Conservation (phyloP, 1,140 invertebrate genomes). For the Calycopis cecrops region DNA sequence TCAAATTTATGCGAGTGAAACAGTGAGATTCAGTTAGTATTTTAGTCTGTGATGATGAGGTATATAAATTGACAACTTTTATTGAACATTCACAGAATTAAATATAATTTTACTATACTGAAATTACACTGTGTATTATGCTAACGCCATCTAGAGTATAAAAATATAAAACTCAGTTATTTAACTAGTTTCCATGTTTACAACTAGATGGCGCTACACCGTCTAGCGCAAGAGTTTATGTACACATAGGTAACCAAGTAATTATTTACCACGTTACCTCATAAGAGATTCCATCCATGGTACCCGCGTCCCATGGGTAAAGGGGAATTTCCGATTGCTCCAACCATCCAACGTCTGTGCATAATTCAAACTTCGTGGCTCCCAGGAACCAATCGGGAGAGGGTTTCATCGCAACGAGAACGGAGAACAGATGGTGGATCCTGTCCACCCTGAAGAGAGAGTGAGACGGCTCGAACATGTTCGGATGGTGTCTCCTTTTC, state of each 20-base stretch:
- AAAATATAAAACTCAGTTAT: not conserved
- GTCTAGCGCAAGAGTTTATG: not conserved
- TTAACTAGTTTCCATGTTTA: not conserved
- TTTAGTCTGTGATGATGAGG: no score
- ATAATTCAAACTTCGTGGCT: conserved; percentile 50
- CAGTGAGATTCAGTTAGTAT: no score
- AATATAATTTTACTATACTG: no score
- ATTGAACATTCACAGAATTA: no score
- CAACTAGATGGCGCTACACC: not conserved
- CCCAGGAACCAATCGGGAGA: conserved; percentile 65
- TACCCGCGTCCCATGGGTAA: conserved; percentile 63
- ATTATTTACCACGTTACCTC: conserved; percentile 32
- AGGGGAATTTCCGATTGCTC: conserved; percentile 39
- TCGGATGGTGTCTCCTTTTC: conserved; percentile 45
- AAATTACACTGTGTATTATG: no score
- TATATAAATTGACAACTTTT: no score
- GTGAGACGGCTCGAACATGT: conserved; percentile 52
- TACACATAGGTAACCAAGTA: no score
- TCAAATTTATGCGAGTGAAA: no score
- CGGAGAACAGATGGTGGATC: conserved; percentile 53
- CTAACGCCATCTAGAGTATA: no score
- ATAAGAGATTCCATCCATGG: conserved; percentile 55
- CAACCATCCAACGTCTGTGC: conserved; percentile 46
- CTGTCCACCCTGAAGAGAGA: conserved; percentile 53
- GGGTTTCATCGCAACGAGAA: conserved; percentile 50